phyloP scores from a whole-genome alignment of 2,888 invertebrate species.

The Thereva unica region DNA sequence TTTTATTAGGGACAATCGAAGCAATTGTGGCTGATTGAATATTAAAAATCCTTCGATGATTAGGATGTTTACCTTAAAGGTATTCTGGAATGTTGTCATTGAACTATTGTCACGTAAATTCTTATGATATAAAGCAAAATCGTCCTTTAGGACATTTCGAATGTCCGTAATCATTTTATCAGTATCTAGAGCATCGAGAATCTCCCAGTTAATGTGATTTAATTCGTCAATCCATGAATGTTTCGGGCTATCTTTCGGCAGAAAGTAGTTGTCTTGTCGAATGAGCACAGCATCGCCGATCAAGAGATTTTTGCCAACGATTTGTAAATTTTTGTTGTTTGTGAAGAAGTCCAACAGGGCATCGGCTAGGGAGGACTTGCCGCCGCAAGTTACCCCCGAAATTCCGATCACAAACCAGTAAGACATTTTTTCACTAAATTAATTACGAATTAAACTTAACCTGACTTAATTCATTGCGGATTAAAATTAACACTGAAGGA shows the following conservation, averaged over 20 bases:
- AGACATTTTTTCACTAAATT: constrained; percentile 52
- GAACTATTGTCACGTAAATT: background rate
- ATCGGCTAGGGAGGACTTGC: constrained; percentile 75
- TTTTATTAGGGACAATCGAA: constrained; percentile 70
- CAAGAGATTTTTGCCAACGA: constrained; percentile 53
- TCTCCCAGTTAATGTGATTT: constrained; percentile 78
- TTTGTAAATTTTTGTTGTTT: constrained; percentile 48
- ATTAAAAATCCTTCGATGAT: constrained; percentile 79
- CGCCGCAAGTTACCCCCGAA: constrained; percentile 81
- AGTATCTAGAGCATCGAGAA: constrained; percentile 74
- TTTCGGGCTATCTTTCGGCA: constrained; percentile 66
- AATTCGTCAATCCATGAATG: constrained; percentile 67
- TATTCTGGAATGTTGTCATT: constrained; percentile 43
- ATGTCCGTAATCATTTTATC: constrained; percentile 69
- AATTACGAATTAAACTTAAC: too few relatives aligned
- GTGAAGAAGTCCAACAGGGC: constrained; percentile 59
- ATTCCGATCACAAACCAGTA: constrained; percentile 70
- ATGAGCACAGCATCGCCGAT: constrained; percentile 61
- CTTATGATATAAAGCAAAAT: constrained; percentile 36
- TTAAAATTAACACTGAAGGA: too few relatives aligned
- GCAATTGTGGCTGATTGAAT: constrained; percentile 70
- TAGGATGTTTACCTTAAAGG: constrained; percentile 60
- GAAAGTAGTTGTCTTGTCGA: constrained; percentile 78
- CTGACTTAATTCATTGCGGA: too few relatives aligned
- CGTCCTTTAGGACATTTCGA: constrained; percentile 52